Conservation (phyloP, 1,140 invertebrate species). For the Scaptomyza graminum region DNA sequence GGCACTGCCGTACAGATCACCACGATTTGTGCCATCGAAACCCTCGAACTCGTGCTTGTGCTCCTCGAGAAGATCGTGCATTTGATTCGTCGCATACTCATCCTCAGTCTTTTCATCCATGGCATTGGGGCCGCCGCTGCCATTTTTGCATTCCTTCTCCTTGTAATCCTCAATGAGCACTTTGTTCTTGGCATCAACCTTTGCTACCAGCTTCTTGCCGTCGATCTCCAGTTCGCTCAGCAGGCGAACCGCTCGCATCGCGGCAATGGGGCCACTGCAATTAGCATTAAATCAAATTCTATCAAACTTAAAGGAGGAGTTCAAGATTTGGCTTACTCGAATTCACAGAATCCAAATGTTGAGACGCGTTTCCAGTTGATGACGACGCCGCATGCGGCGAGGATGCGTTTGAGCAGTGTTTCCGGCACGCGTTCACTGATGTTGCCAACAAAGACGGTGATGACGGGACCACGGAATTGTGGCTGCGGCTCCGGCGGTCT, state of each 20-base stretch:
- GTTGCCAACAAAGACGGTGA: constrained; percentile 99
- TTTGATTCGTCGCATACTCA: constrained; percentile 89
- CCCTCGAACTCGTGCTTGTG: constrained; percentile 86
- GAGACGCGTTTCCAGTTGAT: constrained; percentile 99
- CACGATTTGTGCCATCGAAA: constrained; percentile 68
- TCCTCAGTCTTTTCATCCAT: constrained; percentile 90
- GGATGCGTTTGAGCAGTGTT: constrained; percentile 95
- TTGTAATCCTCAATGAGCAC: constrained; percentile 96
- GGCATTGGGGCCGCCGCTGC: constrained; percentile 65
- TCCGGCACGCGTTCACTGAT: constrained; percentile 98
- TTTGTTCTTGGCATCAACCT: constrained; percentile 99
- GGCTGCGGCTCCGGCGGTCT: constrained; percentile 73
- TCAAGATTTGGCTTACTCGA: constrained; percentile 62
- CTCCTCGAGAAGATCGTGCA: constrained; percentile 91
- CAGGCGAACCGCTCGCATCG: constrained; percentile 95
- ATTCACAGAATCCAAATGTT: constrained; percentile 99
- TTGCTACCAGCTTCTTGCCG: constrained; percentile 96
- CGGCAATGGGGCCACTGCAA: constrained; percentile 95
- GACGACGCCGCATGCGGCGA: constrained; percentile 95
- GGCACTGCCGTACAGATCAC: constrained; percentile 61
- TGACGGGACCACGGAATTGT: constrained; percentile 90
- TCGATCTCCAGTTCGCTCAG: constrained; percentile 97
- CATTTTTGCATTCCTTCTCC: constrained; percentile 85
- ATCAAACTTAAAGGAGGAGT: not conserved
- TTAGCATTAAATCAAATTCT: not conserved